Base-by-base conservation (phyloP, 2,797 vertebrate species). In the Serranus cabrilla region DNA sequence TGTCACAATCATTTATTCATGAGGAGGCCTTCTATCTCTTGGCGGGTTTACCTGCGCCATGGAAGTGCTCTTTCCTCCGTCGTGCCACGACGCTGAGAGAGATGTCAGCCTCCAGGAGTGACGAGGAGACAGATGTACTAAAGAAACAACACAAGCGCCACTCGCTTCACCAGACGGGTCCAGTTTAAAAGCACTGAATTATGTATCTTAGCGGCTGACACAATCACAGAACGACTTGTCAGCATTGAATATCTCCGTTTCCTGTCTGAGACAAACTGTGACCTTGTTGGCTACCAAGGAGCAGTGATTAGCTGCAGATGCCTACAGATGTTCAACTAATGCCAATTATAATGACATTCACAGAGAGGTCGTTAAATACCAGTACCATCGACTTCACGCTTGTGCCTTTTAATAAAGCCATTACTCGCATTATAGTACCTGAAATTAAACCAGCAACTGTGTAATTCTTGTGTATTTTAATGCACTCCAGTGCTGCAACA, bases 1-100 rank as follows among this genome's bases (percentile, higher is more conserved):
- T 93, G 93, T 93, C 90, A 87, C 87, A 45, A 92, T 95, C 82
- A 92, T 91, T 94, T 89, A 95, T 94, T 95, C 89, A 94, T 94
- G 88, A 94, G 81, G 85, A 85, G 89, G 72, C 71, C 88, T 78
- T 87, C 88, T 17, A 75, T 84, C 83, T 87, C 72, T 50, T 82
- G 85, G 87, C 60, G 81, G 87, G 65, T 90, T 88, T 89, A 94
- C 93, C 93, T 94, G 93, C 71, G 61, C 87, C 88, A 75, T 12
- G 40, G 73, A 82, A 49, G 84, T 85, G 88, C 89, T 85, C 88
- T 76, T 81, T 86, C 78, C 89, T 87, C 80, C 69, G 14, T 47
- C 20, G 81, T 83, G 76, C 82, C 71, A 78, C 71, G 1, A 72
- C 18, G 64, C 80, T 76, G 88, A 93, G 88, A 92, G 91, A 94